phyloP scores from a whole-genome alignment of 1,140 invertebrate genomes.

The Tetramorium parvispinum region DNA sequence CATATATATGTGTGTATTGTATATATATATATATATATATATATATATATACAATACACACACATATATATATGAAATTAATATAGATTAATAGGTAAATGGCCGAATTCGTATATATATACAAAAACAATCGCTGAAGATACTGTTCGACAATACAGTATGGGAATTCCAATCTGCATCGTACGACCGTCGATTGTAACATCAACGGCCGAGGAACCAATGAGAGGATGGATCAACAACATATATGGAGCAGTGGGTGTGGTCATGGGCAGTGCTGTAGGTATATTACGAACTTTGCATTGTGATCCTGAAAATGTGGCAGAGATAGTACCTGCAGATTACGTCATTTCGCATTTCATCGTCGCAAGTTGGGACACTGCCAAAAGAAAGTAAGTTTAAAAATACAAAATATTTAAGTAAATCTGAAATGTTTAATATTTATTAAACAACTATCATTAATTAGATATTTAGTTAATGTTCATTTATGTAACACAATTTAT shows the following conservation, averaged over 20 bases:
- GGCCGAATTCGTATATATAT: slow-evolving; percentile 94
- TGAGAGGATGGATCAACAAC: slow-evolving; percentile 94
- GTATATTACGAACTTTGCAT: slow-evolving; percentile 90
- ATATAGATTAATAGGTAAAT: slow-evolving; percentile 89
- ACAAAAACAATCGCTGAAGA: slow-evolving; percentile 94
- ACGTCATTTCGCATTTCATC: slow-evolving; percentile 93
- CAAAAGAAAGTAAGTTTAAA: slow-evolving; percentile 80
- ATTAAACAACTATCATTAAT: too few relatives aligned
- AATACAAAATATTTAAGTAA: background rate
- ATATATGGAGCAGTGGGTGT: slow-evolving; percentile 92
- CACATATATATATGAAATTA: background rate
- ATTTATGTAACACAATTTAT: background rate
- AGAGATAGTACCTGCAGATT: slow-evolving; percentile 95
- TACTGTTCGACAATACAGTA: slow-evolving; percentile 88
- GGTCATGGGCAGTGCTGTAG: slow-evolving; percentile 89
- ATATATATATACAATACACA: too few relatives aligned
- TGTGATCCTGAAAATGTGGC: slow-evolving; percentile 88
- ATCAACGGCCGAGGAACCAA: slow-evolving; percentile 90
- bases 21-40: too few relatives aligned
- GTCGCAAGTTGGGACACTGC: slow-evolving; percentile 89
- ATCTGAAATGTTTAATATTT: background rate
- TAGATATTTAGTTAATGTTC: background rate
- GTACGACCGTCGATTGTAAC: slow-evolving; percentile 92
- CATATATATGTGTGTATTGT: too few relatives aligned
- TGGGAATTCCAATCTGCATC: slow-evolving; percentile 90